Evolutionary conservation across 2,113 vertebrate genomes (phyloP).

Genomic region (Hystrix cristata): DNA sequence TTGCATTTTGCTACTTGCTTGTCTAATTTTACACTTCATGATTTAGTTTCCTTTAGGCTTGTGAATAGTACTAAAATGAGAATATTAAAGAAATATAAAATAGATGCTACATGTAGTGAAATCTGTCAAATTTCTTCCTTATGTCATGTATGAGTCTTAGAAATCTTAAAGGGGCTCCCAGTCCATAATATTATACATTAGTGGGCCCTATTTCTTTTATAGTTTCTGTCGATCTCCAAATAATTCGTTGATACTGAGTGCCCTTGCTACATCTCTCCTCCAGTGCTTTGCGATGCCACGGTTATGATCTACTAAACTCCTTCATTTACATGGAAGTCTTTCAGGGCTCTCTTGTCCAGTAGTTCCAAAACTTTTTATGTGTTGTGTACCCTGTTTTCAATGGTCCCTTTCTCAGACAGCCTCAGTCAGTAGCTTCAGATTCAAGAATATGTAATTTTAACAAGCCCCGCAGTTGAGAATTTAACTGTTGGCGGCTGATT

Average conservation of each 20-base stretch:
- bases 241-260: not conserved
- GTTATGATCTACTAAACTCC: not conserved
- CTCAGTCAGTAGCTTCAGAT: not conserved
- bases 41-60: not conserved
- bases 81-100: not conserved
- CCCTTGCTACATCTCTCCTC: not conserved
- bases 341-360: not conserved
- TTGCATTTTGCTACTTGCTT: not conserved
- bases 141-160: not conserved
- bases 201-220: not conserved
- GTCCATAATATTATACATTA: not conserved
- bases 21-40: not conserved
- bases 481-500: not conserved
- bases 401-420: not conserved
- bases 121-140: not conserved
- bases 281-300: not conserved
- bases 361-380: not conserved
- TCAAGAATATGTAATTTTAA: not conserved
- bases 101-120: not conserved
- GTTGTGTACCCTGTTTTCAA: not conserved
- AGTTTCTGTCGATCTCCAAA: not conserved
- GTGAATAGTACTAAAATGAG: not conserved
- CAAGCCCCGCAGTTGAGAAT: not conserved
- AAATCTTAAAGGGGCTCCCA: not conserved
- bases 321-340: no score